phyloP scores from a whole-genome alignment of 2,113 vertebrate genomes.

The Odobenus rosmarus region DNA sequence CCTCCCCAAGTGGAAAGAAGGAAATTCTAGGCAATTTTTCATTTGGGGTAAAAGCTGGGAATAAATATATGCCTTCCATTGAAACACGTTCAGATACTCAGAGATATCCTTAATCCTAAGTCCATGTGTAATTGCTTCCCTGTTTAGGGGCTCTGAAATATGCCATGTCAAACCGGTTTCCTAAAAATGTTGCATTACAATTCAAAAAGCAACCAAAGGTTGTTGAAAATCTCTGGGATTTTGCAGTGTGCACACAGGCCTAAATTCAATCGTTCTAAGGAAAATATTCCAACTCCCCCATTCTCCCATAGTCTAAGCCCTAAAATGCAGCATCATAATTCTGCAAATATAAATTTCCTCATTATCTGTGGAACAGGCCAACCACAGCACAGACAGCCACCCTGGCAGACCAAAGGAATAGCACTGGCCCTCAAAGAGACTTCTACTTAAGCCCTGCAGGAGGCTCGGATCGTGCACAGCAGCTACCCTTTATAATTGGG shows the following conservation, averaged over 20 bases:
- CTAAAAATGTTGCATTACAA: background rate
- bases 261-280: constrained; percentile 50
- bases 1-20: background rate
- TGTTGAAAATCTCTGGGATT: constrained; percentile 49
- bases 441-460: background rate
- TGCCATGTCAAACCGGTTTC: constrained; percentile 22
- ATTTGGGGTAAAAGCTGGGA: background rate
- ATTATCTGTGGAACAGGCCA: constrained; percentile 56
- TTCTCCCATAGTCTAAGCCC: constrained; percentile 25
- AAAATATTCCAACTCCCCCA: constrained; percentile 21
- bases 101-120: background rate
- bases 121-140: background rate
- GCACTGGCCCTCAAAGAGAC: background rate
- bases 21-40: constrained; percentile 23
- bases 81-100: background rate
- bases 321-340: constrained; percentile 45
- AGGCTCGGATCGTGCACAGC: background rate
- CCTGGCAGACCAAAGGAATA: background rate
- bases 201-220: constrained; percentile 53
- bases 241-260: background rate
- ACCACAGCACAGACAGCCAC: background rate
- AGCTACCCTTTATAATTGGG: constrained; percentile 63
- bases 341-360: constrained; percentile 42
- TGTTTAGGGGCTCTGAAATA: constrained; percentile 25
- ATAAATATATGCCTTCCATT: background rate